A percentile compares a stretch with the other conserved stretches of the same genome.
Evolutionary conservation across 2,113 vertebrate species (phyloP).

Genomic region (Xiphorhynchus elegans): DNA sequence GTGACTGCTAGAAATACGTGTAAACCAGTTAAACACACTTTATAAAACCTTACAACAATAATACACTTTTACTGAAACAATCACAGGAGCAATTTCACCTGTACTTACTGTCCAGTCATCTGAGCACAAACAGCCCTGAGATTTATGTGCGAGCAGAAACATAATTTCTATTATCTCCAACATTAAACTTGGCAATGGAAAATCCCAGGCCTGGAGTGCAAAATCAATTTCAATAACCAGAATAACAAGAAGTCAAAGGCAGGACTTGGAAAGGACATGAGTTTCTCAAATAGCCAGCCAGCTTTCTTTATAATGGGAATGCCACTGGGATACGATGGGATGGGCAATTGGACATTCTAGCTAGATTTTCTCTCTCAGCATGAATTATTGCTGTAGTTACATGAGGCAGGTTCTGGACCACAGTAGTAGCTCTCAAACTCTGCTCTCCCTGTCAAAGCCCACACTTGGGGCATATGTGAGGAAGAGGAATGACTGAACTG

Average conservation of each 20-base stretch:
- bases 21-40: constrained; percentile 44
- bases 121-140: constrained; percentile 59
- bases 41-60: constrained; percentile 49
- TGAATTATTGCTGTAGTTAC: constrained; percentile 24
- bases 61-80: constrained; percentile 52
- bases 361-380: constrained; percentile 13
- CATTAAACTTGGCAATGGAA: constrained; percentile 70
- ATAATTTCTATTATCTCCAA: constrained; percentile 70
- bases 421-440: neutral
- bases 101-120: constrained; percentile 64
- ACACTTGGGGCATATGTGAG: neutral
- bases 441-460: neutral
- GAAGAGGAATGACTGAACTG: neutral
- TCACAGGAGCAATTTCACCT: constrained; percentile 62
- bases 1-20: constrained; percentile 3
- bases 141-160: constrained; percentile 60
- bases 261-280: constrained; percentile 55
- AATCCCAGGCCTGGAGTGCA: constrained; percentile 62
- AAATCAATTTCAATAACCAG: constrained; percentile 72
- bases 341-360: neutral
- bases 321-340: constrained; percentile 9
- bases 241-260: constrained; percentile 64
- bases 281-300: neutral
- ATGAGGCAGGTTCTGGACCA: neutral
- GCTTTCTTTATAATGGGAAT: constrained; percentile 11